A percentile compares a stretch with the other conserved stretches of the same genome.
Evolutionary conservation across 2,113 vertebrate species (phyloP).

Genomic region (Lontra canadensis): DNA sequence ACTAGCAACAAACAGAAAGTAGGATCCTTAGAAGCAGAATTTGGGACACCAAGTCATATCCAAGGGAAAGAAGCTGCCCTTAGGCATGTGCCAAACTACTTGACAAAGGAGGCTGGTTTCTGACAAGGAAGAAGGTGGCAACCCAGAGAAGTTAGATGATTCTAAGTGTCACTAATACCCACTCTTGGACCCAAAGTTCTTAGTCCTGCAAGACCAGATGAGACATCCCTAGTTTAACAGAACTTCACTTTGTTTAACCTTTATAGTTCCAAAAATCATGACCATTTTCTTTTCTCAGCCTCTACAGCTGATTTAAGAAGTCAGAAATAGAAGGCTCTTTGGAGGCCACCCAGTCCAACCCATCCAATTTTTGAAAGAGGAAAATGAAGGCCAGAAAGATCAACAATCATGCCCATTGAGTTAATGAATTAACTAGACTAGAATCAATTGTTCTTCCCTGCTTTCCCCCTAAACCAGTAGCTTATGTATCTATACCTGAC

Average conservation of each 20-base stretch:
- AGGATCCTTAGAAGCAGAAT: not conserved
- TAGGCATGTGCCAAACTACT: constrained; percentile 9
- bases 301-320: not conserved
- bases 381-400: not conserved
- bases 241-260: constrained; percentile 28
- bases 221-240: not conserved
- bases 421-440: not conserved
- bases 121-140: constrained; percentile 9
- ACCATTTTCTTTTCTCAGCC: constrained; percentile 5
- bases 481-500: not conserved
- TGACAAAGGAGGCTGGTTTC: not conserved
- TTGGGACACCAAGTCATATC: not conserved
- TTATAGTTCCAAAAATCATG: not conserved
- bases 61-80: not conserved
- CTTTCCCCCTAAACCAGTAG: not conserved
- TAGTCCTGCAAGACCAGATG: not conserved
- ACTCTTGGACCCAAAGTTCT: not conserved
- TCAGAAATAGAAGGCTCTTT: not conserved
- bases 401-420: not conserved
- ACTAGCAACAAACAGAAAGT: constrained; percentile 39
- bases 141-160: not conserved
- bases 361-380: constrained; percentile 24
- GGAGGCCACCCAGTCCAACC: not conserved
- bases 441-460: not conserved
- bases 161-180: not conserved